Evolutionary conservation across 2,888 invertebrate genomes (phyloP).

Genomic region (Synanthedon formicaeformis): DNA sequence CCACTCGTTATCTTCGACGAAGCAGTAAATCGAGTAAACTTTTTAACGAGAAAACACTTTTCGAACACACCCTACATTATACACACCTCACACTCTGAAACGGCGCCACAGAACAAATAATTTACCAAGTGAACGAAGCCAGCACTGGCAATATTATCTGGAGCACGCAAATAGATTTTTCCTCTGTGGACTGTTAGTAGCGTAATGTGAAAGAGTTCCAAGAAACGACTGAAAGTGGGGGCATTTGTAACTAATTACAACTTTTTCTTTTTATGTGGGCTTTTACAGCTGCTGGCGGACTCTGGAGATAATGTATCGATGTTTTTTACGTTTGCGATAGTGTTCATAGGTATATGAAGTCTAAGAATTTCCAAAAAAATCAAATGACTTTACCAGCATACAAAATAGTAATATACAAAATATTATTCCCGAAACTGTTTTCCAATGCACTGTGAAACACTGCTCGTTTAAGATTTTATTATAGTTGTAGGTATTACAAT

Average conservation of each 20-base stretch:
- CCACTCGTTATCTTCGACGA: constrained; percentile 1
- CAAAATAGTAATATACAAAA: too few species aligned
- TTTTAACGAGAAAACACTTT: constrained; percentile 1
- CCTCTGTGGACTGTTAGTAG: neutral
- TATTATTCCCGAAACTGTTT: too few species aligned
- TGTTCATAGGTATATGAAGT: neutral
- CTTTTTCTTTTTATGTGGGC: constrained; percentile 26
- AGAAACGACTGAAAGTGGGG: constrained; percentile 8
- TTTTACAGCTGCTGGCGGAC: constrained; percentile 22
- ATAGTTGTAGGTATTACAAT: too few species aligned
- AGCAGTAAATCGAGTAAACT: constrained; percentile 1
- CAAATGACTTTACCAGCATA: too few species aligned
- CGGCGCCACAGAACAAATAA: neutral
- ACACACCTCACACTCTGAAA: neutral
- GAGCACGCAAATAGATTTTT: neutral
- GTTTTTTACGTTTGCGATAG: constrained; percentile 15
- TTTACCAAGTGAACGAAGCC: neutral
- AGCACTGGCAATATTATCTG: neutral
- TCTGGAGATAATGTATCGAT: constrained; percentile 20
- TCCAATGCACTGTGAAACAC: too few species aligned
- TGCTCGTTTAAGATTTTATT: too few species aligned
- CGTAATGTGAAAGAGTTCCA: constrained; percentile 9
- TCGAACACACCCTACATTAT: neutral
- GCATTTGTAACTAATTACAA: constrained; percentile 35
- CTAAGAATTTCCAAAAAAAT: too few species aligned